Evolutionary conservation across 2,797 vertebrate genomes (phyloP), one percentile per base, ranked within the genome.

Genomic region (Coregonus ussuriensis): DNA sequence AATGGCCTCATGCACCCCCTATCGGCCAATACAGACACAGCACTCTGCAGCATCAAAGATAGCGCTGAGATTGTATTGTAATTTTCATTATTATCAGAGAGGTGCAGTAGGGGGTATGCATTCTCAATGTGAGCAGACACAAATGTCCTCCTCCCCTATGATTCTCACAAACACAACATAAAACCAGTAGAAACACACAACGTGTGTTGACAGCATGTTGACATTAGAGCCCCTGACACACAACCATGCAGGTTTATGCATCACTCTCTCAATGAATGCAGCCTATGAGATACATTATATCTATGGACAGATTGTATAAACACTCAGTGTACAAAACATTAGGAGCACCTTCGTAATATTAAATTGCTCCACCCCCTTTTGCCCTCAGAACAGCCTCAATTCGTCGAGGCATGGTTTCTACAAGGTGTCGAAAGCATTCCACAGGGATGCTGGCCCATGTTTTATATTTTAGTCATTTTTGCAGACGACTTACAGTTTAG

Each of bases 11-110:
- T 51, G 31, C 75, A 70, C 66, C 68, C 65, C 74, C 78, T 76
- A 71, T 75, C 71, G 74, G 54, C 25, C 18, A 35, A 1, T 33
- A 62, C 71, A 72, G 67, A 75, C 76, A 79, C 59, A 71, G 54
- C 54, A 71, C 25, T 59, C 54, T 72, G 51, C 71, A 25, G 51
- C 6, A 33, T 18, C 65, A 67, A 31, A 56, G 51, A 72, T 54
- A 18, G 51, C 29, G 15, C 65, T 33, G 29, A 66, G 63, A 35
- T 33, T 67, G 16, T 11, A 33, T 67, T 15, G 29, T 35, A 2
- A 67, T 31, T 67, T 14, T 67, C 14, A 62, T 15, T 67, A 59
- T 21, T 59, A 33, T 31, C 2, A 33, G 65, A 31, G 65, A 67
- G 51, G 25, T 54, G 29, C 13, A 53, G 47, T n/a, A 33, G 65